Evolutionary conservation across 2,113 vertebrate genomes (phyloP), one percentile per base, ranked within the genome.

Genomic region (Apaloderma vittatum): DNA sequence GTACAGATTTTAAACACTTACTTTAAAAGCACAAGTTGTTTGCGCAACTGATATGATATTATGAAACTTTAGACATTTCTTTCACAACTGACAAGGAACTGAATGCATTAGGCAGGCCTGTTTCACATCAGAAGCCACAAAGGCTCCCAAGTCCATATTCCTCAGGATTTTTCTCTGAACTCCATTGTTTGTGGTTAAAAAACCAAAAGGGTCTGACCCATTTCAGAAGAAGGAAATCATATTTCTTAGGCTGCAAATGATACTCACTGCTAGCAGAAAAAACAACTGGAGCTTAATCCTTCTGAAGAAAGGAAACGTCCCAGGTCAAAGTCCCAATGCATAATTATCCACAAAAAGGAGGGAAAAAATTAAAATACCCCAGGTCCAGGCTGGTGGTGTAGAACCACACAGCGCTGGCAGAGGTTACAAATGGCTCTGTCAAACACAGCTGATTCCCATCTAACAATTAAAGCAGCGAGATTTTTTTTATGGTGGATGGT

Each of bases 141-240:
- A 94, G 75, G 37, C 92, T 96, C 88, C 82, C 68, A 96, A 96
- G 45, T 71, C 55, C 4, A 2, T 96, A 82, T 84, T 80, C 59
- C 93, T 86, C 37, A 71, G 55, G 70, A 85, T 95, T 92, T 95
- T 92, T 95, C 94, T 95, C 87, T 94, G 77, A 91, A 65, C 70
- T 94, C 80, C 59, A 91, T 94, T 93, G 72, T 94, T 92, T 82
- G 79, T 89, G 79, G 89, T 94, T 96, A 70, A 97, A 96, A 86
- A 95, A 37, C 63, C 68, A 89, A 96, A 94, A 68, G 70, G 76
- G 76, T 63, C 70, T 75, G 74, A 96, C 84, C 86, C 86, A 86
- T 94, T 96, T 96, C 88, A 93, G 90, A 94, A 94, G 74, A 88
- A 94, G 94, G 85, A 97, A 97, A 97, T 83, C 15, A 52, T 96